phyloP scores from a whole-genome alignment of 2,888 invertebrate genomes.

The Oscheius sp. region DNA sequence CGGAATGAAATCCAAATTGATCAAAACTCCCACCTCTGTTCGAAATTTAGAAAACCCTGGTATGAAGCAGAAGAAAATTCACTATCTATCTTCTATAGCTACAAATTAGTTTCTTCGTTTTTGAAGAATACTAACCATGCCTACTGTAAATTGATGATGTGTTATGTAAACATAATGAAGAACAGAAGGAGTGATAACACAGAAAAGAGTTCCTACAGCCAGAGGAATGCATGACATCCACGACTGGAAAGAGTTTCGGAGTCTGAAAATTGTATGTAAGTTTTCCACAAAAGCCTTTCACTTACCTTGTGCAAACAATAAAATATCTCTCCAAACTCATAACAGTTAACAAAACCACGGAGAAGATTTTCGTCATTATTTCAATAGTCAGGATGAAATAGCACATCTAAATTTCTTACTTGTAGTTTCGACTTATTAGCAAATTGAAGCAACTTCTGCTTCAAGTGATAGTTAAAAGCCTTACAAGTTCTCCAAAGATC shows the following conservation, averaged over 20 bases:
- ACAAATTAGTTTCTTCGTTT: too few relatives aligned
- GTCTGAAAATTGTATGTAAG: constrained; percentile 29
- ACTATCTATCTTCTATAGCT: too few relatives aligned
- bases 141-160: constrained; percentile 22
- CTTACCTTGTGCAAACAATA: constrained; percentile 60
- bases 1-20: too few relatives aligned
- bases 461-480: background rate
- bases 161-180: constrained; percentile 48
- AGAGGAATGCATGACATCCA: constrained; percentile 54
- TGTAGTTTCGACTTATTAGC: too few relatives aligned
- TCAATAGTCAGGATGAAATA: constrained; percentile 55
- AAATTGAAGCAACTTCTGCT: too few relatives aligned
- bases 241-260: constrained; percentile 45
- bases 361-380: constrained; percentile 61
- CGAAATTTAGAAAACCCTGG: too few relatives aligned
- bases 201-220: constrained; percentile 44
- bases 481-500: constrained; percentile 56
- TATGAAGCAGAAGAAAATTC: too few relatives aligned
- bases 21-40: too few relatives aligned
- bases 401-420: constrained; percentile 43
- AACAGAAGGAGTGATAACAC: constrained; percentile 49
- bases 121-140: constrained; percentile 25
- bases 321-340: constrained; percentile 64
- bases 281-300: background rate
- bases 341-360: constrained; percentile 58